Base-by-base conservation (phyloP, 92 coral and sea anemone species). In the Paragorgia papillata region DNA sequence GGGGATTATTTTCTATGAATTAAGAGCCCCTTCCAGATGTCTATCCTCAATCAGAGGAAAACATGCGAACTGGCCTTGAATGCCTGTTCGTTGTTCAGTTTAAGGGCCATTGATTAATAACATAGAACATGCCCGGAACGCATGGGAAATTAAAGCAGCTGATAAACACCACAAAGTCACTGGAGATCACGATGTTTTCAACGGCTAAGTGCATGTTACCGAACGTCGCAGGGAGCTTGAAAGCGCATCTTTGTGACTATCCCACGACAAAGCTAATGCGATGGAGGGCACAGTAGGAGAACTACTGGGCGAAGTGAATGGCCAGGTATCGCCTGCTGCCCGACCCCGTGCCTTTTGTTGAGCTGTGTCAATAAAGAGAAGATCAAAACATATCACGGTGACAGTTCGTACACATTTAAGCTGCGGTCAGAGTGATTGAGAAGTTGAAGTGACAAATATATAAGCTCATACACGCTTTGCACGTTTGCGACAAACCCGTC, bases 121-220 rank as follows among this genome's bases (percentile, higher is more conserved):
- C 14, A 46, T n/a, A 46, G 14, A 46, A 6, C 9, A 15, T 46
- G n/a, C 53, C 53, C 12, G 43, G 15, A 46, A 46, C 14, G n/a
- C 53, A 46, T 46, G 53, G 53, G n/a, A 46, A 46, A n/a, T 46
- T 7, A 46, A 46, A 15, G 53, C 53, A 46, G 53, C 53, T 46
- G 53, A 46, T 2, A n/a, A 46, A 46, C 15, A 15, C 53, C 53
- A n/a, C n/a, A 46, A n/a, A 9, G 53, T 46, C 15, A n/a, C 53
- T 46, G 53, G 53, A 46, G 53, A 46, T 46, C 12, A 2, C 17
- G n/a, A 46, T 46, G 5, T 37, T 37, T 4, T 5, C 43, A 37
- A 37, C 53, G 43, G 43, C 10, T 37, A 37, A 4, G n/a, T 46
- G 53, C 9, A 15, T n/a, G 53, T 7, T 46, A 15, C 53, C 53